Percentiles rank a stretch among this genome's conserved stretches.
Evolutionary conservation across 2,797 vertebrate species (phyloP).

Genomic region (Hafferia zeledoni): DNA sequence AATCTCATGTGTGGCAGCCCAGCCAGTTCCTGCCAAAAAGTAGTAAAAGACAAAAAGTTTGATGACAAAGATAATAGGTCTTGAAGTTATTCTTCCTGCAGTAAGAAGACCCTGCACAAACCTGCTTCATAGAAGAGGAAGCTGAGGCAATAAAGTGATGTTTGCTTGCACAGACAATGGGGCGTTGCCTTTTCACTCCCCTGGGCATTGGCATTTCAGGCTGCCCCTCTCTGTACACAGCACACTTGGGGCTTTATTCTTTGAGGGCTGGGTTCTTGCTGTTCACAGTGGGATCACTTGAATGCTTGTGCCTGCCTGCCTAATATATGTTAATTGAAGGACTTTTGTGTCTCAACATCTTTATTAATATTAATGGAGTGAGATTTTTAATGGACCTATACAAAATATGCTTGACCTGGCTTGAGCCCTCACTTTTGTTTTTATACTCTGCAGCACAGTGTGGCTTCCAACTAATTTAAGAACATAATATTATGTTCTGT

Average conservation of each 20-base stretch:
- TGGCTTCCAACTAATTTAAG: constrained; percentile 53
- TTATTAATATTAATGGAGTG: constrained; percentile 66
- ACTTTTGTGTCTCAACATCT: constrained; percentile 56
- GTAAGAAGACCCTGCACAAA: background rate
- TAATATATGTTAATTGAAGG: constrained; percentile 64
- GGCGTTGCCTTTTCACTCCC: constrained; percentile 52
- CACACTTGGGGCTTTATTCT: constrained; percentile 16
- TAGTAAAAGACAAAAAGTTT: background rate
- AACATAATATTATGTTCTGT: constrained; percentile 1
- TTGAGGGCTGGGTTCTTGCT: constrained; percentile 42
- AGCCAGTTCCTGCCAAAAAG: background rate
- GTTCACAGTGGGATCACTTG: constrained; percentile 60
- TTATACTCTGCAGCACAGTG: constrained; percentile 13
- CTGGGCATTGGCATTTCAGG: background rate
- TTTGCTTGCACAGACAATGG: constrained; percentile 39
- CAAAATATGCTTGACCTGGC: constrained; percentile 60
- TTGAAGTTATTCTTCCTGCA: background rate
- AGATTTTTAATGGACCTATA: constrained; percentile 56
- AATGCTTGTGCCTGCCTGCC: constrained; percentile 51
- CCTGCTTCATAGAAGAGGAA: background rate
- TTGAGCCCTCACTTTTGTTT: constrained; percentile 56
- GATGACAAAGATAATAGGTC: background rate
- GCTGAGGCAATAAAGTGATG: constrained; percentile 48
- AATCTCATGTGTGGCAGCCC: background rate
- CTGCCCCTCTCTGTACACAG: constrained; percentile 40